Percentiles rank a stretch among this genome's conserved stretches.
phyloP scores from a whole-genome alignment of 2,888 invertebrate genomes.

The Torymus auratus region DNA sequence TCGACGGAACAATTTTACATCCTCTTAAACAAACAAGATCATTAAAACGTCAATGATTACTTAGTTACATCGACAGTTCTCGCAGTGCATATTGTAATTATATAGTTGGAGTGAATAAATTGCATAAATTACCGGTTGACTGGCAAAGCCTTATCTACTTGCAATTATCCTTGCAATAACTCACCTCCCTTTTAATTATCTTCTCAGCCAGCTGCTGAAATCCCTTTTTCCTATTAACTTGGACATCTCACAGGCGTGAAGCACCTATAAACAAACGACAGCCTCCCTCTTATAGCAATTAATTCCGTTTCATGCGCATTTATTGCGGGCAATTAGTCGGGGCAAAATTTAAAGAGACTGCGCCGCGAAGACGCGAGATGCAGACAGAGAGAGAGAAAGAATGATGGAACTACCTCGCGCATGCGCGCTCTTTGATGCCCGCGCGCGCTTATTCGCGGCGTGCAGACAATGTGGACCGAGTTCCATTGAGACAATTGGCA shows the following conservation, averaged over 20 bases:
- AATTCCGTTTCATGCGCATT: conserved; percentile 20
- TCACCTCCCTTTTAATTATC: no score
- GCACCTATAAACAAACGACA: conserved; percentile 11
- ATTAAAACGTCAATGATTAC: no score
- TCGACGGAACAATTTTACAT: neutral
- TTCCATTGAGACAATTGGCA: conserved; percentile 75
- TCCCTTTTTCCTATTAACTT: neutral
- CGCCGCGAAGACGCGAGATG: no score
- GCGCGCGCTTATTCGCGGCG: neutral
- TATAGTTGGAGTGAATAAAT: no score
- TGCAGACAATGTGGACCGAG: conserved; percentile 68
- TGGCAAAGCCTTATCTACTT: no score
- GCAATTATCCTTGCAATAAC: no score
- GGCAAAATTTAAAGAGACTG: conserved; percentile 41
- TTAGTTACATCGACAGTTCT: no score
- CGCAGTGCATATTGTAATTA: no score
- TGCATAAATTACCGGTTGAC: no score
- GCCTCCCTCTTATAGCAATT: conserved; percentile 19
- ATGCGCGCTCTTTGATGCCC: conserved; percentile 17
- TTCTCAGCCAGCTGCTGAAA: neutral
- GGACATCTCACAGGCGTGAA: conserved; percentile 30
- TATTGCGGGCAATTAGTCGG: conserved; percentile 22
- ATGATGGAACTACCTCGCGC: conserved; percentile 28
- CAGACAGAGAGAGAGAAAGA: neutral
- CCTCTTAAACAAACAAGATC: neutral